A percentile compares a stretch with the other conserved stretches of the same genome.
phyloP scores from a whole-genome alignment of 1,140 invertebrate species.

The Psilanteris sp. region DNA sequence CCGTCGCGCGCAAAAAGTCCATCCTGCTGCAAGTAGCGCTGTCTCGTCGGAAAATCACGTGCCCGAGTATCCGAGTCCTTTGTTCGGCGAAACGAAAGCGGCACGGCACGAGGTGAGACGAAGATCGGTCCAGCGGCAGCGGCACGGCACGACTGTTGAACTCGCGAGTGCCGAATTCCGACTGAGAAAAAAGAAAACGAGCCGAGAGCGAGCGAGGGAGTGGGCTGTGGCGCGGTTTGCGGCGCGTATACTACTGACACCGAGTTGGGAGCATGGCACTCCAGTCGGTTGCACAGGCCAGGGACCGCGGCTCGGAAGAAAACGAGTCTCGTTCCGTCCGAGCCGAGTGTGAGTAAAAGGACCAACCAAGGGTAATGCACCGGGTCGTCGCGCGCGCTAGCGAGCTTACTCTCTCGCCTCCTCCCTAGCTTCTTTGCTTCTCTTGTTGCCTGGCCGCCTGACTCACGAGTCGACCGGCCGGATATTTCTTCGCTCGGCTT shows the following conservation, averaged over 20 bases:
- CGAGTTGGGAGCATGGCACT: slow-evolving; percentile 44
- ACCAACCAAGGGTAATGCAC: slow-evolving; percentile 56
- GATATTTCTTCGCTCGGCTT: slow-evolving; percentile 27
- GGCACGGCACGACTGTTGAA: too few species aligned
- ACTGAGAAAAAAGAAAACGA: neutral
- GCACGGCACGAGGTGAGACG: too few species aligned
- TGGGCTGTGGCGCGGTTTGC: slow-evolving; percentile 23
- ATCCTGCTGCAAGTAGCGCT: too few species aligned
- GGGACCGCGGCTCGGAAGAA: slow-evolving; percentile 56
- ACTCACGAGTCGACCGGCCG: slow-evolving; percentile 18
- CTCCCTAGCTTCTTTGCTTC: slow-evolving; percentile 8
- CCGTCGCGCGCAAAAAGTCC: too few species aligned
- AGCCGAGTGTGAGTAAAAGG: slow-evolving; percentile 57
- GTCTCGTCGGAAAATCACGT: too few species aligned
- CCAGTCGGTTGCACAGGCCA: slow-evolving; percentile 43
- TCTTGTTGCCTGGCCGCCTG: slow-evolving; percentile 17
- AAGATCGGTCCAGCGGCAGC: too few species aligned
- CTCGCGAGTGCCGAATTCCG: too few species aligned
- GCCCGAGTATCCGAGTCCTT: too few species aligned
- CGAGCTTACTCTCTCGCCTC: slow-evolving; percentile 15
- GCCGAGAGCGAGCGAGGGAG: slow-evolving; percentile 19
- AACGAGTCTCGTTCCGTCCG: slow-evolving; percentile 54
- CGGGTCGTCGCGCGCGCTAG: slow-evolving; percentile 39
- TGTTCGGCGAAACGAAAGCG: too few species aligned
- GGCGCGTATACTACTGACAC: slow-evolving; percentile 51